Evolutionary conservation across 2,888 invertebrate species (phyloP), one percentile per base, ranked within the genome.

Genomic region (Thymelicus acteon): DNA sequence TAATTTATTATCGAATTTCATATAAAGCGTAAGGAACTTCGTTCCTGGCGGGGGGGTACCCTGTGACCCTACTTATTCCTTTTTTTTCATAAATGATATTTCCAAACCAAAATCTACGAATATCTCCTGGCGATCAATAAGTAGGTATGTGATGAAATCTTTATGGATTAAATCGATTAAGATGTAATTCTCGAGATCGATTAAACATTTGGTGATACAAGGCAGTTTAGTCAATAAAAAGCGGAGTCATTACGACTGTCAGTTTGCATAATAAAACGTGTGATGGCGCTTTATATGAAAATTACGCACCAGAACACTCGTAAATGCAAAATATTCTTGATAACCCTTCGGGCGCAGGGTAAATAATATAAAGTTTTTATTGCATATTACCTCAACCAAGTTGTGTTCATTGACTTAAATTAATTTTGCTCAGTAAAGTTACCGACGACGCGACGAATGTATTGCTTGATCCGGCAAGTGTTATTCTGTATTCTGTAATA

Each of bases 201-300:
- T 60, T 74, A 74, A 74, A 72, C 74, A 73, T 77, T 76, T 74
- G 76, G 75, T 74, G 72, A 63, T 73, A 73, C 78, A 76, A 79
- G 79, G 77, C 75, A 76, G 73, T 75, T 73, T 73, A 71, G 74
- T 74, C 74, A 72, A 75, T 78, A 76, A 78, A 66, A 54, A 75
- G 73, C 60, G 71, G 75, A 74, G 72, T 76, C 77, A 77, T 75
- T 75, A 76, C 52, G 61, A 61, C 19, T 61, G 31, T 39, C 52
- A 61, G 52, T 67, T 58, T 61, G 52, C 60, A 40, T 67, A 67
- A 67, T 67, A 61, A 67, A 67, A 52, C 49, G 31, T 24, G 44
- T 67, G 54, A 67, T 61, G 61, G 54, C 24, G 15, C 15, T 48
- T 52, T 52, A 61, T 61, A 54, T 61, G 61, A 54, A 40, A 61